These are phyloP conservation scores for Leptopilina syphax DNA, from an alignment of 2,888 invertebrate genomes.

Conservation along the genomic window DNA sequence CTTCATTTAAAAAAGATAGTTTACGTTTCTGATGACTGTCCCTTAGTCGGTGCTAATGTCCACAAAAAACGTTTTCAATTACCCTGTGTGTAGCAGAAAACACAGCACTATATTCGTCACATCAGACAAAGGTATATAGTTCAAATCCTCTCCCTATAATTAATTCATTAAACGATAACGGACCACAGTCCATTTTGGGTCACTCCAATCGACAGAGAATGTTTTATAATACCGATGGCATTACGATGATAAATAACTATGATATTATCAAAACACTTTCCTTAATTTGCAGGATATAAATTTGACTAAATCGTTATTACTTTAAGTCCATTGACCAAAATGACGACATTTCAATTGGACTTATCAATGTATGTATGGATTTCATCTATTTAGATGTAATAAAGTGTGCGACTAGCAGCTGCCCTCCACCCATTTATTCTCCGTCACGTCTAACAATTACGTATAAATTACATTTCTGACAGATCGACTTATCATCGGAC, in stretches of 20 bases:
- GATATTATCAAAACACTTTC: neutral
- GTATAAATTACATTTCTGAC: slow-evolving; percentile 60
- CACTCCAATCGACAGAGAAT: no score
- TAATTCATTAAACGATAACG: no score
- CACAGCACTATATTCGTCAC: slow-evolving; percentile 23
- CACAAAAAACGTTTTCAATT: no score
- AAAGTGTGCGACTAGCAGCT: slow-evolving; percentile 49
- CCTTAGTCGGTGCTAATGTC: no score
- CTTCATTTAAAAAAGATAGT: no score
- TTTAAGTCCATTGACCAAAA: neutral
- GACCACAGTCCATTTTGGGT: neutral
- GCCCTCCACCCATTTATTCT: slow-evolving; percentile 56
- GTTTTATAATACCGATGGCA: no score
- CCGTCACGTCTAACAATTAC: slow-evolving; percentile 59
- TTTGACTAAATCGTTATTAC: neutral
- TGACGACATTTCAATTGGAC: slow-evolving; percentile 23
- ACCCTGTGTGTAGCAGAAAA: neutral
- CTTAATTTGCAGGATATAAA: neutral
- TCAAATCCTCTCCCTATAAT: neutral
- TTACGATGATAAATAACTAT: neutral
- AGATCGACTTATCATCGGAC: slow-evolving; percentile 59
- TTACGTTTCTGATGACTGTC: no score
- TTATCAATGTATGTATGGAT: slow-evolving; percentile 14
- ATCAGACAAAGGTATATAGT: slow-evolving; percentile 22
- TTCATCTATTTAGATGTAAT: slow-evolving; percentile 28